Evolutionary conservation across 2,888 invertebrate genomes (phyloP).

Genomic region (Chloromyia formosa): DNA sequence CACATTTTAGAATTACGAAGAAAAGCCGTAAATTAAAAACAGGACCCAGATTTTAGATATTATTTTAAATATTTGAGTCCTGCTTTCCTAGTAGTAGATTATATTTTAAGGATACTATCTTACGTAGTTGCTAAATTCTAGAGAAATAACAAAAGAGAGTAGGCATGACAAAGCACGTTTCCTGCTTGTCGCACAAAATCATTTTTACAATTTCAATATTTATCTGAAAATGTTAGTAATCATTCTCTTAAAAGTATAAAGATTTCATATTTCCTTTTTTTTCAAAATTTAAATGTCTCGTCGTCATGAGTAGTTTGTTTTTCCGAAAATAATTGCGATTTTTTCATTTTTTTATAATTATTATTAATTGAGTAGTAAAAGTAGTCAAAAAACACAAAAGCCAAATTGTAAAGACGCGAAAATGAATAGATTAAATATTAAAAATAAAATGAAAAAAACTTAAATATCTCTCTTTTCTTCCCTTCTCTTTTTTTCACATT

Average conservation of each 20-base stretch:
- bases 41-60: no score
- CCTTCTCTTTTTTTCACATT: slow-evolving; percentile 33
- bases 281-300: no score
- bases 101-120: no score
- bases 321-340: background rate
- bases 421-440: background rate
- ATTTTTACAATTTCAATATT: slow-evolving; percentile 8
- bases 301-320: background rate
- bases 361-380: background rate
- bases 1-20: no score
- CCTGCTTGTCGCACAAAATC: slow-evolving; percentile 14
- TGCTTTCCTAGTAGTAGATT: no score
- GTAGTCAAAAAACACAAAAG: background rate
- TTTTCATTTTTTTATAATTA: background rate
- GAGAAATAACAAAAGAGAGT: background rate
- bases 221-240: background rate
- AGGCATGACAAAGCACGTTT: slow-evolving; percentile 21
- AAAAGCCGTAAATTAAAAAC: no score
- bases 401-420: background rate
- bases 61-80: no score
- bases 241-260: no score
- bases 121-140: no score
- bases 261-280: no score
- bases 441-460: slow-evolving; percentile 5
- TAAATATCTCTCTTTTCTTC: slow-evolving; percentile 28